Conservation (phyloP, 64 coral and sea anemone genomes). For the Stichodactyla helianthus region DNA sequence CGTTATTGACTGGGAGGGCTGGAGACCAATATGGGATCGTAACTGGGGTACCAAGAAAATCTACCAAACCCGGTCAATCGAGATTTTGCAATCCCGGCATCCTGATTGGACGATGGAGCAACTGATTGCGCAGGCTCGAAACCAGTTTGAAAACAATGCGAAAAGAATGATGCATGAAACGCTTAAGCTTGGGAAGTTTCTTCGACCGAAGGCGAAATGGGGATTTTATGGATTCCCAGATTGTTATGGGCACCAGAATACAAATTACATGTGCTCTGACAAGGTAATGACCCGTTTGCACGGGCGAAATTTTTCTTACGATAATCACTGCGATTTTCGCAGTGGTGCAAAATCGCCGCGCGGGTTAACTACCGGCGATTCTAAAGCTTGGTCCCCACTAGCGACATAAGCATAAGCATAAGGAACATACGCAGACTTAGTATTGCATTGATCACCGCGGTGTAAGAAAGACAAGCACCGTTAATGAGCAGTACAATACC, state of each 20-base stretch:
- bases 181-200: conserved; percentile 59
- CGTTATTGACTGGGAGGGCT: conserved; percentile 96
- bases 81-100: conserved; percentile 56
- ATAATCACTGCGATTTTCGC: no score
- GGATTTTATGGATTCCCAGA: conserved; percentile 98
- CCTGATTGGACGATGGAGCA: conserved; percentile 77
- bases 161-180: conserved; percentile 78
- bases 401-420: no score
- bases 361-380: no score
- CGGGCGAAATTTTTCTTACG: no score
- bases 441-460: no score
- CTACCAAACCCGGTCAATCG: conserved; percentile 79
- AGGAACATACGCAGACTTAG: no score
- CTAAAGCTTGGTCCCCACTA: no score
- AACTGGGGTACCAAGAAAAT: conserved; percentile 85
- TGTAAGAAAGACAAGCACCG: no score
- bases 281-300: conserved; percentile 36
- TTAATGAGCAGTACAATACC: no score
- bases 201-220: conserved; percentile 86
- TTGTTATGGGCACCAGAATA: conserved; percentile 69
- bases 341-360: no score
- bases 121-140: conserved; percentile 63
- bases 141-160: conserved; percentile 68
- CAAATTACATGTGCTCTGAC: conserved; percentile 60
- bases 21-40: conserved; percentile 84